A percentile compares a stretch with the other conserved stretches of the same genome.
Evolutionary conservation across 2,888 invertebrate genomes (phyloP).

Genomic region (Thalpophila matura): DNA sequence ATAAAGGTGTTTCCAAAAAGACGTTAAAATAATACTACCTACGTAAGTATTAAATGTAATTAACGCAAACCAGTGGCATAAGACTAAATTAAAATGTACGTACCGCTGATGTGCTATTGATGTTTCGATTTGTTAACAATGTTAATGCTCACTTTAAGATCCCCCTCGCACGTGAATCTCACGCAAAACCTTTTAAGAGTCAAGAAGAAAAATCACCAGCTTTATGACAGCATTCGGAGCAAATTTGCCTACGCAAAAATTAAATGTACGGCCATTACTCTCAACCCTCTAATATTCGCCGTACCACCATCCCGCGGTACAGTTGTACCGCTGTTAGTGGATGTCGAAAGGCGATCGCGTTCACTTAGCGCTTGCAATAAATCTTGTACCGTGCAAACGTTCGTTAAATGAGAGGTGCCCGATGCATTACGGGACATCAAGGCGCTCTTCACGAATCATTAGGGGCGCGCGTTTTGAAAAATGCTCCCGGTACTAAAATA

Average conservation of each 20-base stretch:
- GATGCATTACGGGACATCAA: slow-evolving; percentile 79
- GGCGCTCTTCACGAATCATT: slow-evolving; percentile 86
- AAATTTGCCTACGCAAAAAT: slow-evolving; percentile 64
- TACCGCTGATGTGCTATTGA: slow-evolving; percentile 22
- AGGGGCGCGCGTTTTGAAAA: slow-evolving; percentile 81
- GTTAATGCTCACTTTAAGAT: slow-evolving; percentile 30
- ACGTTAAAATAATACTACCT: neutral
- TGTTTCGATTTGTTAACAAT: slow-evolving; percentile 45
- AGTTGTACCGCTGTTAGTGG: slow-evolving; percentile 47
- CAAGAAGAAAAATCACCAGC: slow-evolving; percentile 60
- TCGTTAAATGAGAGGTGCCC: slow-evolving; percentile 76
- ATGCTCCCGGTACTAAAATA: slow-evolving; percentile 87
- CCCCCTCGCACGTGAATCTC: slow-evolving; percentile 48
- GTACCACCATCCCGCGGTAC: neutral
- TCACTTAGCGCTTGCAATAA: slow-evolving; percentile 81
- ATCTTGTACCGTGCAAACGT: slow-evolving; percentile 74
- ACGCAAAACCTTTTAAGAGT: slow-evolving; percentile 59
- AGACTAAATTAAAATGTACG: slow-evolving; percentile 18
- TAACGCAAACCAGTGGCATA: neutral
- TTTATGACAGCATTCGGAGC: slow-evolving; percentile 61
- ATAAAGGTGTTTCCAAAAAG: neutral
- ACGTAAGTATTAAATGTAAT: neutral
- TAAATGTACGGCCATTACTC: slow-evolving; percentile 67
- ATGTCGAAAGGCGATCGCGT: slow-evolving; percentile 75
- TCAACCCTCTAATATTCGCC: slow-evolving; percentile 62